Conservation (phyloP, 2,113 vertebrate genomes). For the Castor canadensis region DNA sequence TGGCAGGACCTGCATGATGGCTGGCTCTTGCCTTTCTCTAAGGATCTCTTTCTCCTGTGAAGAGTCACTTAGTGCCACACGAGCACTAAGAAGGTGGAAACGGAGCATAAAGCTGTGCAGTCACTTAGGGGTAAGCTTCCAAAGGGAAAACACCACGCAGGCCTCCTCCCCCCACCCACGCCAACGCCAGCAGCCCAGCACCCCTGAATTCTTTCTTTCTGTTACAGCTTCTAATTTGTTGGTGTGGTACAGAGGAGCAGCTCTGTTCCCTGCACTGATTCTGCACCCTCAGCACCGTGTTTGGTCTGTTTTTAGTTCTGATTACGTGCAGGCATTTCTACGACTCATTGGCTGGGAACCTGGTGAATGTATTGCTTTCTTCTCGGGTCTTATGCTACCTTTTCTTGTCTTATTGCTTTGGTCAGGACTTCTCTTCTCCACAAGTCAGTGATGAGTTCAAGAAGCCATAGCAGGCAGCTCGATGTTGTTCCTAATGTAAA, state of each 20-base stretch:
- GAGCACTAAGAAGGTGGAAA: rapidly evolving
- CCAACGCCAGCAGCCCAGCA: neutral
- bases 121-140: neutral
- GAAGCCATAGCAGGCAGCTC: rapidly evolving
- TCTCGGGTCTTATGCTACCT: neutral
- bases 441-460: neutral
- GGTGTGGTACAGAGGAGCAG: rapidly evolving
- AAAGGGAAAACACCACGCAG: too few relatives aligned
- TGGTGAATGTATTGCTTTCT: neutral
- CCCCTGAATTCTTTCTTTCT: neutral
- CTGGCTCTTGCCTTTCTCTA: neutral
- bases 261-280: rapidly evolving
- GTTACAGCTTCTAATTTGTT: too few relatives aligned
- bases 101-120: neutral
- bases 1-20: rapidly evolving
- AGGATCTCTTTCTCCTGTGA: neutral
- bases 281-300: neutral
- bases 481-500: rapidly evolving
- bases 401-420: neutral
- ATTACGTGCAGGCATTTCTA: neutral
- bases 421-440: neutral
- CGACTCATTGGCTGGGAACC: neutral
- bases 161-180: neutral
- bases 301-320: neutral
- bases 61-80: too few relatives aligned